Conservation (phyloP, 2,797 vertebrate species). For the Phrynocephalus forsythii region DNA sequence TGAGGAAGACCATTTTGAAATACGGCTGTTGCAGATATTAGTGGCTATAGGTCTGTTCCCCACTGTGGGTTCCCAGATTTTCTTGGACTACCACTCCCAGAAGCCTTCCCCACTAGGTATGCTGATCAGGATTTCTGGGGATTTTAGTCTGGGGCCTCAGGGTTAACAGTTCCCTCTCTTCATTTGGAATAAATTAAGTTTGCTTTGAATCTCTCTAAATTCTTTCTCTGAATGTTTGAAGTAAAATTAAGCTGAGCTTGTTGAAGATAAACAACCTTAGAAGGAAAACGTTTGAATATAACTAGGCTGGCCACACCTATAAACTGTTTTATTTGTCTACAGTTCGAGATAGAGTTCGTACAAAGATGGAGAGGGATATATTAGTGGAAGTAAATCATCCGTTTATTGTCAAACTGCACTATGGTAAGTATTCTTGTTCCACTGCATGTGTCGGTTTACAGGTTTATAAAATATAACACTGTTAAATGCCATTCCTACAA, state of each 20-base stretch:
- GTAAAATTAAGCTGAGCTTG: not conserved
- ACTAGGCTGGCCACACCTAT: not conserved
- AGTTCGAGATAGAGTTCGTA: slow-evolving; percentile 97
- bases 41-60: not conserved
- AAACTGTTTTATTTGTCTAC: slow-evolving; percentile 44
- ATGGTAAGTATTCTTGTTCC: slow-evolving; percentile 84
- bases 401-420: slow-evolving; percentile 99
- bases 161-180: not conserved
- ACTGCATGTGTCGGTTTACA: not conserved
- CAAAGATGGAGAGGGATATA: slow-evolving; percentile 99
- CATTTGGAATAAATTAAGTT: not conserved
- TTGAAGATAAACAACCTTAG: not conserved
- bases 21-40: not conserved
- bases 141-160: too few relatives aligned
- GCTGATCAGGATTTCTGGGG: too few relatives aligned
- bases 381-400: slow-evolving; percentile 98
- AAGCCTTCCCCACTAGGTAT: too few relatives aligned
- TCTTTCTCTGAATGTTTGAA: not conserved
- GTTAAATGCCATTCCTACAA: not conserved
- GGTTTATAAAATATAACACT: not conserved
- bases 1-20: not conserved
- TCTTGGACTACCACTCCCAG: too few relatives aligned
- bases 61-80: too few relatives aligned
- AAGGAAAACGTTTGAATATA: not conserved
- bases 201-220: not conserved